Conservation (phyloP, 2,888 invertebrate species). For the Leucania comma region DNA sequence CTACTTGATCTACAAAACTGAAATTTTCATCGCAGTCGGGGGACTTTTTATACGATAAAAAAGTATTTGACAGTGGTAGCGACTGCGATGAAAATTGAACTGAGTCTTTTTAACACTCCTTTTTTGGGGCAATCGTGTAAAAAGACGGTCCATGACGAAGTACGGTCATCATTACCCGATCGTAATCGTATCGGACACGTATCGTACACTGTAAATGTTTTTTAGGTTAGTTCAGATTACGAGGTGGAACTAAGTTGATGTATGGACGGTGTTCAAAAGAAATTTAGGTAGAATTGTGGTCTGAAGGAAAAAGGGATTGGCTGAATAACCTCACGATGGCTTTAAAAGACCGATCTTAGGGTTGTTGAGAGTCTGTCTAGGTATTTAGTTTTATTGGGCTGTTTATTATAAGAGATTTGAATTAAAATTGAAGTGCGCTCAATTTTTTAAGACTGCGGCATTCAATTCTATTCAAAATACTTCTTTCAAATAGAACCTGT, state of each 20-base stretch:
- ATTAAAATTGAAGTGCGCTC: not conserved
- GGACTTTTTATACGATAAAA: too few relatives aligned
- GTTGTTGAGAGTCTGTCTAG: conserved; percentile 37
- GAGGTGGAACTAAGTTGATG: conserved; percentile 85
- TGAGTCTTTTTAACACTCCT: too few relatives aligned
- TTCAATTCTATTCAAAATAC: too few relatives aligned
- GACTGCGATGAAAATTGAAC: too few relatives aligned
- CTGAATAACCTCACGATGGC: conserved; percentile 62
- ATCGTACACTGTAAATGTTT: conserved; percentile 68
- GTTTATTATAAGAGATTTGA: conserved; percentile 23
- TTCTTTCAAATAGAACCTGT: too few relatives aligned
- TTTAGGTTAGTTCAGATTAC: conserved; percentile 82
- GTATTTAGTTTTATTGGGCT: conserved; percentile 38
- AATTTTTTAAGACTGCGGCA: too few relatives aligned
- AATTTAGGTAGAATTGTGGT: conserved; percentile 77
- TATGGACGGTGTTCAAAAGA: conserved; percentile 80
- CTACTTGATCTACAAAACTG: too few relatives aligned
- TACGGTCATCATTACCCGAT: not conserved
- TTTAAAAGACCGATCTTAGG: conserved; percentile 59
- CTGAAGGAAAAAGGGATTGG: conserved; percentile 68
- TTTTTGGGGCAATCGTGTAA: too few relatives aligned
- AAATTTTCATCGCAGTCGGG: too few relatives aligned
- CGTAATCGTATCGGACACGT: conserved; percentile 45
- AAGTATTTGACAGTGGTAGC: too few relatives aligned
- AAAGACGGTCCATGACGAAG: too few relatives aligned